These are phyloP conservation scores for Tachina grossa DNA, from an alignment of 2,888 invertebrate species.

Conservation along the genomic window DNA sequence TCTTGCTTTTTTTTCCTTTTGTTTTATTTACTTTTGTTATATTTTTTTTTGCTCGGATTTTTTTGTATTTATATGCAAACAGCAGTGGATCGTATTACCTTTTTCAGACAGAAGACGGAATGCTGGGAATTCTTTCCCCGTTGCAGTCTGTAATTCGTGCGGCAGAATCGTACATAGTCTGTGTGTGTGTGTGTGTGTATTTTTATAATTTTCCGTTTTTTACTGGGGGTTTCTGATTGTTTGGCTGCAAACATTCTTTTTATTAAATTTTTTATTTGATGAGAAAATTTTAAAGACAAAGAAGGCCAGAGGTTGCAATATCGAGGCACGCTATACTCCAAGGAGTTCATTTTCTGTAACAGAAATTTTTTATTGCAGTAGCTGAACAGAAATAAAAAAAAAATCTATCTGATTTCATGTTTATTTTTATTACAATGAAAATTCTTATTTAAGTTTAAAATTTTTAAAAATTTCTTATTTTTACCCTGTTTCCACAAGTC, in stretches of 20 bases:
- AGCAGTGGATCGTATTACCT: slow-evolving; percentile 63
- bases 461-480: no score
- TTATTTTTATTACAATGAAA: no score
- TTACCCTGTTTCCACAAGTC: not conserved
- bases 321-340: not conserved
- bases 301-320: not conserved
- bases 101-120: slow-evolving; percentile 61
- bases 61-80: slow-evolving; percentile 42
- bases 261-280: slow-evolving; percentile 10
- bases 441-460: no score
- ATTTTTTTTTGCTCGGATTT: slow-evolving; percentile 8
- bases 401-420: no score
- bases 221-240: slow-evolving; percentile 6
- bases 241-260: slow-evolving; percentile 37
- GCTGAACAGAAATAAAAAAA: no score
- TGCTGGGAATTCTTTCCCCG: slow-evolving; percentile 70
- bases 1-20: not conserved
- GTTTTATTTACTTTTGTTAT: slow-evolving; percentile 39
- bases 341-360: not conserved
- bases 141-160: slow-evolving; percentile 28
- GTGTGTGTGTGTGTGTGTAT: slow-evolving; percentile 41
- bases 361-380: not conserved
- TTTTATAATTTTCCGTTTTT: slow-evolving; percentile 3
- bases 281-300: slow-evolving; percentile 45
- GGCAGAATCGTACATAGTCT: slow-evolving; percentile 54